Base-by-base conservation (phyloP, 2,113 vertebrate species). In the Dunckerocampus dactyliophorus region DNA sequence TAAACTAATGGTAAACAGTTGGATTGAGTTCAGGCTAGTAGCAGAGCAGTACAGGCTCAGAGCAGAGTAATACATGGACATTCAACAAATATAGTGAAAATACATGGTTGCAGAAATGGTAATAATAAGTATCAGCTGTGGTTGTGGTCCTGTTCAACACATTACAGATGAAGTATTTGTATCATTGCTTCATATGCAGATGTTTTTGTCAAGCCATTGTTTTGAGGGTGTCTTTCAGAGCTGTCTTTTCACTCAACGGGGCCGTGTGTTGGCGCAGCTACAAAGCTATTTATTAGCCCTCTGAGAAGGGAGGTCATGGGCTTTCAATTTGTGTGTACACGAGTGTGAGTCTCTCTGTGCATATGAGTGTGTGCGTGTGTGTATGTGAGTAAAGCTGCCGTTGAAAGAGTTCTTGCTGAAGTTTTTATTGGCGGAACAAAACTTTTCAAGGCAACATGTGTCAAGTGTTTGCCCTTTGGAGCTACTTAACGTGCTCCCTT, bases 241-340 rank as follows among this genome's bases (percentile, higher is more conserved):
- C 28, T 54, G 42, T 37, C 31, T 75, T 71, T 72, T 79, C 79
- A 72, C 69, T 34, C 10, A 74, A 63, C 70, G 57, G 70, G 64
- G 70, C 71, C 74, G 73, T 75, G 69, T 72, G 62, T 79, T 87
- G 81, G 82, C 69, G 58, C 76, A 47, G 68, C 74, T 81, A 74
- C 78, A 89, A 79, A 81, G 77, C 7, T 80, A 73, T 79, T 74
- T 80, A 71, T 72, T 72, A 63, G 70, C 68, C 69, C 50, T 69
- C 64, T 65, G 31, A 62, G 66, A 57, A 67, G 65, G 76, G 71
- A 76, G 71, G 65, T 69, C 62, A 74, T 68, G 48, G 63, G 37
- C 60, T 69, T 78, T 77, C 60, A 68, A 13, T 69, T 43, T 45
- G 21, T 47, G 52, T 62, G 57, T 53, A 13, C 47, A 16, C 51